Evolutionary conservation across 2,888 invertebrate genomes (phyloP).

Genomic region (Agrilus mali): DNA sequence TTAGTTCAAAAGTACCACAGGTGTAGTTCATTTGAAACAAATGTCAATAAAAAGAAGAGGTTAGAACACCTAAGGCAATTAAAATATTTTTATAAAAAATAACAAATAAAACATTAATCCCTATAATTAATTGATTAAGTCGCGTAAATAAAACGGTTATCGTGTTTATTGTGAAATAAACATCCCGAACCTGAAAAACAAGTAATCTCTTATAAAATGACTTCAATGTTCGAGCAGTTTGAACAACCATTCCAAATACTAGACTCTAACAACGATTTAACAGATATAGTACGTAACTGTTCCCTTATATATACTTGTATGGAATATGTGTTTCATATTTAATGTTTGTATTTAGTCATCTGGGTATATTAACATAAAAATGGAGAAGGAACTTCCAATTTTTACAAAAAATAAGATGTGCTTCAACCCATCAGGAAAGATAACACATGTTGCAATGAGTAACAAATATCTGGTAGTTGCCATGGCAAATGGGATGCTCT

Average conservation of each 20-base stretch:
- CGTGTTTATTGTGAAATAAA: no score
- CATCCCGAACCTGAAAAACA: no score
- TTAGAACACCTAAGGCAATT: no score
- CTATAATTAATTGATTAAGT: no score
- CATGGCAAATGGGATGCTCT: constrained; percentile 68
- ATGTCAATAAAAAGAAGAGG: no score
- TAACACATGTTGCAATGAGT: constrained; percentile 68
- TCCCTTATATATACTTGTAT: not conserved
- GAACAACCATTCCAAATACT: constrained; percentile 58
- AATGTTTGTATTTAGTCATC: constrained; percentile 30
- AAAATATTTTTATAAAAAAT: no score
- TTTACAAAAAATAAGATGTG: constrained; percentile 76
- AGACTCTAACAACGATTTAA: constrained; percentile 28
- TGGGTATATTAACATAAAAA: constrained; percentile 44
- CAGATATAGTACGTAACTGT: constrained; percentile 5
- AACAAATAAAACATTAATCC: no score
- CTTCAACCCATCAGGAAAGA: constrained; percentile 63
- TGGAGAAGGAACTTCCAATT: constrained; percentile 69
- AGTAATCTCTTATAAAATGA: constrained; percentile 40
- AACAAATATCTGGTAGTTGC: constrained; percentile 75
- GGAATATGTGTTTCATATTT: constrained; percentile 6
- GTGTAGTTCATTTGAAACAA: no score
- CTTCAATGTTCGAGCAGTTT: constrained; percentile 74
- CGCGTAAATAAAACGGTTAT: no score
- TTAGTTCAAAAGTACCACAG: no score